A percentile compares a stretch with the other conserved stretches of the same genome.
These are phyloP conservation scores for Xyliphius kryptos DNA, from an alignment of 2,113 vertebrate species.

Conservation along the genomic window DNA sequence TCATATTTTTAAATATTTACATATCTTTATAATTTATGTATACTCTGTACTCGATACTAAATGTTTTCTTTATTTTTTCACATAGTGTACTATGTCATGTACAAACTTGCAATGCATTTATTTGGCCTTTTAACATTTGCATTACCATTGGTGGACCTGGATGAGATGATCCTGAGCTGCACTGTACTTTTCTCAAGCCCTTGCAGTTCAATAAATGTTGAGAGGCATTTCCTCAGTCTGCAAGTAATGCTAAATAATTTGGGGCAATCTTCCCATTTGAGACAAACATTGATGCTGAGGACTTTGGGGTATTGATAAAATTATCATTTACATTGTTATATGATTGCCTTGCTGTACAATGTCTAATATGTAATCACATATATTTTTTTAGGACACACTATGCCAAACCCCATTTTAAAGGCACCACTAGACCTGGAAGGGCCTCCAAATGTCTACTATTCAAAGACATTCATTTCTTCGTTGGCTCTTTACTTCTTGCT, in stretches of 20 bases:
- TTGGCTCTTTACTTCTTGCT: constrained; percentile 19
- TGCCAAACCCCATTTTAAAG: constrained; percentile 13
- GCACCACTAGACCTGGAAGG: constrained; percentile 7
- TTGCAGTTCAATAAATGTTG: constrained; percentile 1
- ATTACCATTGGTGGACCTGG: not conserved
- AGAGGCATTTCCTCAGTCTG: constrained; percentile 15
- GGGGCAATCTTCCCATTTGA: not conserved
- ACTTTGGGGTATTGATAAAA: constrained; percentile 20
- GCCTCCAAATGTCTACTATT: constrained; percentile 4
- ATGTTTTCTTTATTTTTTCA: not conserved
- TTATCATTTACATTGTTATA: not conserved
- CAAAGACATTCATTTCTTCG: constrained; percentile 9
- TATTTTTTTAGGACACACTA: constrained; percentile 20
- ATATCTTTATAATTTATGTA: too few species aligned
- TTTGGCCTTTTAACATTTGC: constrained; percentile 25
- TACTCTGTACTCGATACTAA: too few species aligned
- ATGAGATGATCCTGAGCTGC: constrained; percentile 25
- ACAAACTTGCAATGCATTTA: constrained; percentile 27
- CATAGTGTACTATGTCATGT: constrained; percentile 1
- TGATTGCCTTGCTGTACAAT: not conserved
- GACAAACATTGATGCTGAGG: constrained; percentile 2
- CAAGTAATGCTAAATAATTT: not conserved
- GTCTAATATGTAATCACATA: constrained; percentile 1
- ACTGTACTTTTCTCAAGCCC: constrained; percentile 10
- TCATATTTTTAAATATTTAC: too few species aligned